A percentile compares a stretch with the other conserved stretches of the same genome.
These are phyloP conservation scores for Drosophila rhopaloa DNA, from an alignment of 1,140 invertebrate genomes.

Conservation along the genomic window DNA sequence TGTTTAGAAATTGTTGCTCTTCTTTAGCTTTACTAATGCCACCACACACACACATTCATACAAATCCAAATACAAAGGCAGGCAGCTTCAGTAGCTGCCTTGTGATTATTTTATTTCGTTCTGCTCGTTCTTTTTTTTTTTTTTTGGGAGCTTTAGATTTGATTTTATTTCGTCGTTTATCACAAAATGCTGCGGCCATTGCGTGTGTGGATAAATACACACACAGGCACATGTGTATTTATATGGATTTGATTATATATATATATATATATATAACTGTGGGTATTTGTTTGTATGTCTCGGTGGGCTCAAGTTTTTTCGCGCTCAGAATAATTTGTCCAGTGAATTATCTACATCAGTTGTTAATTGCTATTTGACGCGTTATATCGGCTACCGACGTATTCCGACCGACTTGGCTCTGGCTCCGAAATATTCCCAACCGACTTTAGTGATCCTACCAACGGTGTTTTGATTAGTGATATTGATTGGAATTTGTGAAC, in stretches of 20 bases:
- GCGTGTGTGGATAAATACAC: slow-evolving; percentile 51
- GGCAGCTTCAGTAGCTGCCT: slow-evolving; percentile 60
- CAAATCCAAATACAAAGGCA: background rate
- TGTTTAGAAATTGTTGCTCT: slow-evolving; percentile 66
- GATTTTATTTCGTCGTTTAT: slow-evolving; percentile 81
- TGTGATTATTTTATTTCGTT: slow-evolving; percentile 59
- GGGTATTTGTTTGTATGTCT: slow-evolving; percentile 37
- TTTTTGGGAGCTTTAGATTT: slow-evolving; percentile 81
- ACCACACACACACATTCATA: slow-evolving; percentile 11
- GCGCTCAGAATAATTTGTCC: slow-evolving; percentile 76
- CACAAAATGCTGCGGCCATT: slow-evolving; percentile 75
- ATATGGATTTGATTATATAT: slow-evolving; percentile 33
- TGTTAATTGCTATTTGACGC: slow-evolving; percentile 84
- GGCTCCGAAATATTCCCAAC: background rate
- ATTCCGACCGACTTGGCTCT: slow-evolving; percentile 13
- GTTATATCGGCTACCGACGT: slow-evolving; percentile 84
- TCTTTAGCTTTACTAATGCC: slow-evolving; percentile 28
- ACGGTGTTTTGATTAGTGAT: background rate
- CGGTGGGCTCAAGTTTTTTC: slow-evolving; percentile 63
- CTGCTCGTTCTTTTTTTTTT: slow-evolving; percentile 20
- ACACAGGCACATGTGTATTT: slow-evolving; percentile 27
- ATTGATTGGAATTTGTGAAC: no score
- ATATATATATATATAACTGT: slow-evolving; percentile 12
- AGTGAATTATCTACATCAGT: slow-evolving; percentile 84
- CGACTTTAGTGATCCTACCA: slow-evolving; percentile 1